These are phyloP conservation scores for Lamellibrachia luymesi DNA, from an alignment of 1,140 invertebrate genomes.

Conservation along the genomic window DNA sequence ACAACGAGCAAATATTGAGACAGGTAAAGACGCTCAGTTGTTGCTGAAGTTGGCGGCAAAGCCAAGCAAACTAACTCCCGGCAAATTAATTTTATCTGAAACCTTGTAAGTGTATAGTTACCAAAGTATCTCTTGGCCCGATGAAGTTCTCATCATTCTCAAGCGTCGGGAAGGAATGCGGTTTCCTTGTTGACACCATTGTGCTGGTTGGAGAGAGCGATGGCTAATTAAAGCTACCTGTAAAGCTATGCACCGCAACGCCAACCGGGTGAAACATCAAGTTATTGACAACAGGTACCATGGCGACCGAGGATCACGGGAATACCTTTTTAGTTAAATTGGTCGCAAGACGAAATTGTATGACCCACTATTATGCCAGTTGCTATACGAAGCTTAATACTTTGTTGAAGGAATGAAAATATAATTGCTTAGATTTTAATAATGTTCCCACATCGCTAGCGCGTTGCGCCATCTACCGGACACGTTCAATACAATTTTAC, in stretches of 20 bases:
- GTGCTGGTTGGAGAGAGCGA: slow-evolving; percentile 20
- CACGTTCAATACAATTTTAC: no score
- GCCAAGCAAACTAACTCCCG: background rate
- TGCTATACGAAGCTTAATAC: background rate
- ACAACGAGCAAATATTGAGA: background rate
- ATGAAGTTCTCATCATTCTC: slow-evolving; percentile 51
- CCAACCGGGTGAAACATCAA: background rate
- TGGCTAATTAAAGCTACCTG: background rate
- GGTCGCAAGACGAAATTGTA: background rate
- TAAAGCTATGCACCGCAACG: background rate
- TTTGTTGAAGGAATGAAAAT: background rate
- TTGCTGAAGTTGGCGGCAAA: background rate
- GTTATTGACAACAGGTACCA: background rate
- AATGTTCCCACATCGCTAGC: background rate
- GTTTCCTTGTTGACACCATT: slow-evolving; percentile 42
- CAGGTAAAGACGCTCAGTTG: background rate
- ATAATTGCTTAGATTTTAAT: background rate
- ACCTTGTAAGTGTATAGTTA: slow-evolving; percentile 20
- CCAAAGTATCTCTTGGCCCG: slow-evolving; percentile 35
- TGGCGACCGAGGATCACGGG: background rate
- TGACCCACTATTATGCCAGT: background rate
- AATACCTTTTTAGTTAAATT: background rate
- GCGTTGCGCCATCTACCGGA: background rate
- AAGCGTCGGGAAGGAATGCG: slow-evolving; percentile 50
- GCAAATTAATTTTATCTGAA: background rate